Conservation (phyloP, 1,140 invertebrate species). For the Drosophila pseudoobscura region DNA sequence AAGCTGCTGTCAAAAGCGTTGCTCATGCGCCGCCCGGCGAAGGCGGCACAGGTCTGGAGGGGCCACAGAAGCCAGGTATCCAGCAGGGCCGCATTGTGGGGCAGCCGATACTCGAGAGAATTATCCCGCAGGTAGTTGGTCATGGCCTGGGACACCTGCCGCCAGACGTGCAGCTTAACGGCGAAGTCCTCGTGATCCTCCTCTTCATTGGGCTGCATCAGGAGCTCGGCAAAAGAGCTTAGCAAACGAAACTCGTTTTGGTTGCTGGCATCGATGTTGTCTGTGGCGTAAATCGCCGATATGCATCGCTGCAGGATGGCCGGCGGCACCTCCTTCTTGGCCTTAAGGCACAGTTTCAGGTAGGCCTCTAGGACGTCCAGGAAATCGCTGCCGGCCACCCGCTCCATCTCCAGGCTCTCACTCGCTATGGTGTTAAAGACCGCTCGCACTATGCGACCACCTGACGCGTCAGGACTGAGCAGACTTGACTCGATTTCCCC, state of each 20-base stretch:
- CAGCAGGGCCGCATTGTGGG: conserved; percentile 51
- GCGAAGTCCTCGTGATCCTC: conserved; percentile 72
- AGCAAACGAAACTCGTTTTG: conserved; percentile 52
- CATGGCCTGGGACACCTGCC: conserved; percentile 50
- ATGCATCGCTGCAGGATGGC: conserved; percentile 62
- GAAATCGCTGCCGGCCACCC: conserved; percentile 30
- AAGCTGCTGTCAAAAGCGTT: conserved; percentile 61
- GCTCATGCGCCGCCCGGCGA: conserved; percentile 52
- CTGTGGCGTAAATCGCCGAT: conserved; percentile 34
- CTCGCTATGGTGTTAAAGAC: conserved; percentile 62
- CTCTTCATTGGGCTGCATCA: conserved; percentile 67
- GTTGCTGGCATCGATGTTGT: conserved; percentile 41
- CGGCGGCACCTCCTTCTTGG: conserved; percentile 45
- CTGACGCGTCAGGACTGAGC: neutral
- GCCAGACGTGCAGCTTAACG: conserved; percentile 65
- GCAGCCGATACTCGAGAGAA: conserved; percentile 60
- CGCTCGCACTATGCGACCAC: conserved; percentile 45
- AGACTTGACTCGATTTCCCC: conserved; percentile 42
- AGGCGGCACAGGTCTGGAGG: conserved; percentile 57
- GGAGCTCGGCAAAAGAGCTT: conserved; percentile 46
- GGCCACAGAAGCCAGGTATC: conserved; percentile 76
- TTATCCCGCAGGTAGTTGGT: conserved; percentile 56
- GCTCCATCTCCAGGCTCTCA: conserved; percentile 25
- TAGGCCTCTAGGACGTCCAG: conserved; percentile 57
- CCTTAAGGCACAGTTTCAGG: conserved; percentile 53